Percentiles rank a stretch among this genome's conserved stretches.
Conservation (phyloP, 2,797 vertebrate species). For the Sebastes iracundus region DNA sequence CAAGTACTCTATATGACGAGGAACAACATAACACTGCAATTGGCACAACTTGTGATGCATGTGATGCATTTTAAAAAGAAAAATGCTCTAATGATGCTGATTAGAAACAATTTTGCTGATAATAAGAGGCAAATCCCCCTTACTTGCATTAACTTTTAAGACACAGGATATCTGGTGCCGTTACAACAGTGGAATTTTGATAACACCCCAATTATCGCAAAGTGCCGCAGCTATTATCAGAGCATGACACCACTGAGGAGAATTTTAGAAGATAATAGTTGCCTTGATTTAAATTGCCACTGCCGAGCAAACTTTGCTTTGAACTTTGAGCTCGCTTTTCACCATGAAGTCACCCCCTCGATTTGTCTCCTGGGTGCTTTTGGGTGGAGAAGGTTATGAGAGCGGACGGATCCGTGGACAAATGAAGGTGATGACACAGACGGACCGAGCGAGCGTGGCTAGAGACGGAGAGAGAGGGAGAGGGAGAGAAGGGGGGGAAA, state of each 20-base stretch:
- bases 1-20: not conserved
- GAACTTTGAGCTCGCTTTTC: conserved; percentile 61
- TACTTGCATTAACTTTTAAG: conserved; percentile 29
- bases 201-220: conserved; percentile 61
- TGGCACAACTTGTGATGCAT: not conserved
- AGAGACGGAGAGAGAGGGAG: conserved; percentile 25
- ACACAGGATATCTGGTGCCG: conserved; percentile 42
- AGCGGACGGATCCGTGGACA: conserved; percentile 49
- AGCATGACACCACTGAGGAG: conserved; percentile 47
- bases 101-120: not conserved
- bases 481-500: conserved; percentile 38
- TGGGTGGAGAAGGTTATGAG: conserved; percentile 48
- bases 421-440: conserved; percentile 69
- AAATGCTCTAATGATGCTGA: not conserved
- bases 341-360: conserved; percentile 42
- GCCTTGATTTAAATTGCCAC: conserved; percentile 58
- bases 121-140: not conserved
- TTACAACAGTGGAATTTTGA: conserved; percentile 59
- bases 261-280: conserved; percentile 60
- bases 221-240: conserved; percentile 61
- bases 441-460: conserved; percentile 5
- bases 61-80: not conserved
- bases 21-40: not conserved
- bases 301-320: conserved; percentile 55
- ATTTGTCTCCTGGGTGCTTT: conserved; percentile 42